phyloP scores from a whole-genome alignment of 2,113 vertebrate genomes.

The Lepus americanus region DNA sequence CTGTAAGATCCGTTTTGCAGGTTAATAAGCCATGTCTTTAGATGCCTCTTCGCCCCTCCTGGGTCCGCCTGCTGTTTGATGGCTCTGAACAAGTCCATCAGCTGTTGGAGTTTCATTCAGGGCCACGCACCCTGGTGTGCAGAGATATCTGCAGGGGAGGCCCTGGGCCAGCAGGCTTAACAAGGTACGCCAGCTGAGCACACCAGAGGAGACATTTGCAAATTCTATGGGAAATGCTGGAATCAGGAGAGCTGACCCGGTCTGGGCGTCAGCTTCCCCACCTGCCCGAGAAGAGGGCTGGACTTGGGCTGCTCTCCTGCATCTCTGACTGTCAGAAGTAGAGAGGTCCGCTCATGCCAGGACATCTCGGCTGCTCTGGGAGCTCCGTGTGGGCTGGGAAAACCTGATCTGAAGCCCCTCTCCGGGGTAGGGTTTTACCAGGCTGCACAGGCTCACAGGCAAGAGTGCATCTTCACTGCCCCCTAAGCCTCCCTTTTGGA shows the following conservation, averaged over 20 bases:
- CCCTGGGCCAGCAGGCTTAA: not conserved
- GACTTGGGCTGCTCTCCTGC: not conserved
- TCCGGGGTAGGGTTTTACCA: not conserved
- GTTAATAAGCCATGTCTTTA: not conserved
- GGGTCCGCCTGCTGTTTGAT: not conserved
- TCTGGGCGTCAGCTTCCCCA: conserved; percentile 4
- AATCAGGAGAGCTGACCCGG: not conserved
- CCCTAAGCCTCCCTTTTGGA: too few species aligned
- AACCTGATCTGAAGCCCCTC: not conserved
- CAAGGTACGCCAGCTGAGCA: not conserved
- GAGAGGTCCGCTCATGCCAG: not conserved
- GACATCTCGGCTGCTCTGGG: not conserved
- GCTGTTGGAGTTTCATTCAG: not conserved
- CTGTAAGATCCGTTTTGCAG: not conserved
- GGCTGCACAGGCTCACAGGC: not conserved
- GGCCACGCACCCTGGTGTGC: not conserved
- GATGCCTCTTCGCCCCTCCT: not conserved
- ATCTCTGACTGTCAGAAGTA: not conserved
- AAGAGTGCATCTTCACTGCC: not conserved
- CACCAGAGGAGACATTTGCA: not conserved
- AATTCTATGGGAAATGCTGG: not conserved
- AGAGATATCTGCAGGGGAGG: not conserved
- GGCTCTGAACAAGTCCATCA: not conserved
- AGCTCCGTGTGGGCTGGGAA: not conserved
- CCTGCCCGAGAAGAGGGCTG: not conserved